Evolutionary conservation across 2,888 invertebrate species (phyloP).

Genomic region (Dioctria linearis): DNA sequence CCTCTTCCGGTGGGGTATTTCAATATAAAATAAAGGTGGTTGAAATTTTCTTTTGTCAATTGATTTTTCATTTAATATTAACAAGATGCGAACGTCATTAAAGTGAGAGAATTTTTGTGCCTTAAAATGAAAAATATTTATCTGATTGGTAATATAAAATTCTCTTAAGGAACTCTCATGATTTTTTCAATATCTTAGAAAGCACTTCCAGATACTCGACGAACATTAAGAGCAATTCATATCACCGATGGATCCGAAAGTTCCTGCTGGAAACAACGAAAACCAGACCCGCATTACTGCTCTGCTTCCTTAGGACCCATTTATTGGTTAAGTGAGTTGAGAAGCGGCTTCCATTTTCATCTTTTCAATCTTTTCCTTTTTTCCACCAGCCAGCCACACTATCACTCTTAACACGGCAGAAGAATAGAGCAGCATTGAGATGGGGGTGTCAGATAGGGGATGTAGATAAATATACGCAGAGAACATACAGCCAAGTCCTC

Average conservation of each 20-base stretch:
- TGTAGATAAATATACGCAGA: constrained; percentile 52
- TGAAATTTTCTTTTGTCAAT: too few relatives aligned
- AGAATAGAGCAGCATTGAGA: constrained; percentile 49
- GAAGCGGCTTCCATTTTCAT: constrained; percentile 37
- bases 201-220: constrained; percentile 14
- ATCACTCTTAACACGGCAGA: constrained; percentile 50
- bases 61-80: too few relatives aligned
- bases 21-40: too few relatives aligned
- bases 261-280: constrained; percentile 5
- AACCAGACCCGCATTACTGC: not conserved
- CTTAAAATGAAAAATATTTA: too few relatives aligned
- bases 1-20: too few relatives aligned
- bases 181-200: constrained; percentile 3
- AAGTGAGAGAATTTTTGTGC: too few relatives aligned
- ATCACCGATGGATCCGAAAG: not conserved
- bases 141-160: not conserved
- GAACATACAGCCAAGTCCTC: constrained; percentile 58
- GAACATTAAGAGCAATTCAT: not conserved
- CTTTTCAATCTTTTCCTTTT: constrained; percentile 45
- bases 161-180: not conserved
- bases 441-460: constrained; percentile 50
- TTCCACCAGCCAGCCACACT: constrained; percentile 35
- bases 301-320: not conserved
- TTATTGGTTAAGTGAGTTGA: constrained; percentile 35
- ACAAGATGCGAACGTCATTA: too few relatives aligned